Evolutionary conservation across 2,113 vertebrate genomes (phyloP), one percentile per base, ranked within the genome.

Genomic region (Etheostoma spectabile): DNA sequence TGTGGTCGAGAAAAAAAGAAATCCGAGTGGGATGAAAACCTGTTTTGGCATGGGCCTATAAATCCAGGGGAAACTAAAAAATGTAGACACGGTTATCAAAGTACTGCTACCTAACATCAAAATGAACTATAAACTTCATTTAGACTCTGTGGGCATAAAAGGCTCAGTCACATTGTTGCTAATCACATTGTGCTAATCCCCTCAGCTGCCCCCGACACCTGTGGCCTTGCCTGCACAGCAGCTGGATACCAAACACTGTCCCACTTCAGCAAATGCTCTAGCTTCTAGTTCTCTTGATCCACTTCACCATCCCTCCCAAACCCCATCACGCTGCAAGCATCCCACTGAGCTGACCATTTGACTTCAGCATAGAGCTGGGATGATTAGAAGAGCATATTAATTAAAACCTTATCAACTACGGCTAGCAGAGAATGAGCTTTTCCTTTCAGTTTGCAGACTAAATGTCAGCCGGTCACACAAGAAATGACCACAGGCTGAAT

Each of bases 181-280:
- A 82, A 86, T 91, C 67, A 53, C 69, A 74, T 59, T 74, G 84
- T 52, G 22, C 74, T 85, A 77, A 93, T 88, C 84, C 88, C 74
- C 73, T 49, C 14, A n/a, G 62, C 71, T 38, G 64, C 66, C 52
- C 52, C 69, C 8, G 65, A 79, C 85, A 85, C 85, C 85, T 86
- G 76, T 35, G 10, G 77, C 71, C 55, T 45, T 4, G 46, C 53
- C 18, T 2, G 22, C 52, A 14, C 76, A 62, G 71, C 90, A 84
- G 65, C 86, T 82, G 63, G 48, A 80, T 18, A 53, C 59, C 27
- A 64, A 51, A 79, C 19, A 15, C 69, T 5, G 8, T 55, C 74
- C 22, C 35, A 30, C 46, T 65, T 49, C 63, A 70, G 77, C 61
- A 67, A 56, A 19, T 53, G 22, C 70, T 61, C 53, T 38, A 13